These are phyloP conservation scores for Halictus ligatus DNA, from an alignment of 2,888 invertebrate species.

Conservation along the genomic window DNA sequence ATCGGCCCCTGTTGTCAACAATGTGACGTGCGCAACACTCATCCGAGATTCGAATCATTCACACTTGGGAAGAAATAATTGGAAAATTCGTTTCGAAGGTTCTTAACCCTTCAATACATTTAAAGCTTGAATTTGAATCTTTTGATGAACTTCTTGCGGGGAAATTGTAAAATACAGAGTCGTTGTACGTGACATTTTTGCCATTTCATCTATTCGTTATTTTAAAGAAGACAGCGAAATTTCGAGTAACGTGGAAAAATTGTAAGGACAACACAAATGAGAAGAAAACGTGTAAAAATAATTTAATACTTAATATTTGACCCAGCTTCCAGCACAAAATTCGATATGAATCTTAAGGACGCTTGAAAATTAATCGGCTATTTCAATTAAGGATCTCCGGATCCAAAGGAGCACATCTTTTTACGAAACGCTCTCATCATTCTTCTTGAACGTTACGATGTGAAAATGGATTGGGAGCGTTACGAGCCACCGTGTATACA, in stretches of 20 bases:
- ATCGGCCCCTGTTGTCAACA: neutral
- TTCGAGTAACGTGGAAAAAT: too few species aligned
- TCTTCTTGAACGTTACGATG: neutral
- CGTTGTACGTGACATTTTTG: too few species aligned
- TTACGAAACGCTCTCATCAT: neutral
- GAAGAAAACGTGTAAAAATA: too few species aligned
- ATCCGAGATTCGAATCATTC: neutral
- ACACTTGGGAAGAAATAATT: neutral
- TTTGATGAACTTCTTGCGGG: too few species aligned
- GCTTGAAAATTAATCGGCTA: too few species aligned
- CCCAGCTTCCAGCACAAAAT: too few species aligned
- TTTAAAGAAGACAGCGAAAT: too few species aligned
- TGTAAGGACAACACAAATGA: too few species aligned
- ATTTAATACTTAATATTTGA: too few species aligned
- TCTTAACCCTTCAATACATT: neutral
- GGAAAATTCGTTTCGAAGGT: neutral
- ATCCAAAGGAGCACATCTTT: neutral
- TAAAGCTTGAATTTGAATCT: neutral
- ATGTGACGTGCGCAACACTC: neutral
- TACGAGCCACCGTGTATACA: neutral
- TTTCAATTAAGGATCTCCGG: neutral
- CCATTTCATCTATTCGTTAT: too few species aligned
- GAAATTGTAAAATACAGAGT: too few species aligned
- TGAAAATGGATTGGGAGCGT: neutral
- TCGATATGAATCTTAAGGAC: too few species aligned